Percentiles rank a stretch among this genome's conserved stretches.
phyloP scores from a whole-genome alignment of 2,888 invertebrate species.

The Pediacus dermestoides region DNA sequence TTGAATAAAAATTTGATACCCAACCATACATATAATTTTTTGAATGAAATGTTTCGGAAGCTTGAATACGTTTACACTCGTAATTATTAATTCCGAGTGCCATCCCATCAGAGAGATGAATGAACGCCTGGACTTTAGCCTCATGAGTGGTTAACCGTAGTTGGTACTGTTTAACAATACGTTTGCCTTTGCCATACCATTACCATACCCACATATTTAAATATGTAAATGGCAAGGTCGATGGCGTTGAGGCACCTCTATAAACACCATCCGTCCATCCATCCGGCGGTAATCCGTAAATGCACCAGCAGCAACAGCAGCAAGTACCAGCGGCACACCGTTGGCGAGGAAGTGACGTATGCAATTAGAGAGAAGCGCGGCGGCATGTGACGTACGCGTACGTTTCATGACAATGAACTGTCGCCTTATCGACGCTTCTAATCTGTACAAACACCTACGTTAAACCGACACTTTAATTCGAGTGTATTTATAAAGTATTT shows the following conservation, averaged over 20 bases:
- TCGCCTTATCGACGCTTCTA: constrained; percentile 30
- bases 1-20: too few species aligned
- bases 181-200: too few species aligned
- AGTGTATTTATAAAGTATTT: constrained; percentile 34
- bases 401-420: constrained; percentile 35
- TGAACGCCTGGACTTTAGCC: too few species aligned
- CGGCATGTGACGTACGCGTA: constrained; percentile 33
- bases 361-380: constrained; percentile 28
- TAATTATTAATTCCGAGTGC: too few species aligned
- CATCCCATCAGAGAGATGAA: too few species aligned
- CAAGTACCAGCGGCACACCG: neutral
- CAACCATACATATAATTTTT: too few species aligned
- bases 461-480: constrained; percentile 33
- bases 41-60: too few species aligned
- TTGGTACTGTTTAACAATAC: too few species aligned
- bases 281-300: constrained; percentile 3
- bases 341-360: constrained; percentile 29
- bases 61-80: too few species aligned
- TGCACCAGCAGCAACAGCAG: too few species aligned
- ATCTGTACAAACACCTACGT: constrained; percentile 30
- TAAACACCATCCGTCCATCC: neutral
- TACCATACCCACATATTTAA: neutral
- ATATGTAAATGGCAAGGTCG: constrained; percentile 9
- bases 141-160: too few species aligned
- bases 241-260: neutral